Conservation (phyloP, 2,888 invertebrate genomes). For the Ormia ochracea region DNA sequence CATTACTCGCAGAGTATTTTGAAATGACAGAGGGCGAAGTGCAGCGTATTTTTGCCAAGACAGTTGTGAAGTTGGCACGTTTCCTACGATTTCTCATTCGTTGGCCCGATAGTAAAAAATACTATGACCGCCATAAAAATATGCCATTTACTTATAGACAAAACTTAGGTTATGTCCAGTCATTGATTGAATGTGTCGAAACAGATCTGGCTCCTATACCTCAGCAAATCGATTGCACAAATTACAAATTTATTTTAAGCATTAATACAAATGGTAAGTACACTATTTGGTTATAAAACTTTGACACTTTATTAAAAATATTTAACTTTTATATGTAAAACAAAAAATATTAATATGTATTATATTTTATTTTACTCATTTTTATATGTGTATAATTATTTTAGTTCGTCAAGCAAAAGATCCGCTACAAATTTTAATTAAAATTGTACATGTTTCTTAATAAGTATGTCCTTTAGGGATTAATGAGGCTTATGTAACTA, state of each 20-base stretch:
- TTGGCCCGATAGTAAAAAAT: constrained; percentile 75
- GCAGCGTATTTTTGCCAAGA: constrained; percentile 71
- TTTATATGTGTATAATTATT: no score
- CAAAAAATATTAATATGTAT: no score
- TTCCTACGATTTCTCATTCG: constrained; percentile 73
- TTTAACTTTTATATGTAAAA: no score
- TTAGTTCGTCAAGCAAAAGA: no score
- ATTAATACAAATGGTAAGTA: constrained; percentile 72
- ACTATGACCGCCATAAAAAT: constrained; percentile 75
- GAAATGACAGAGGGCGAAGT: constrained; percentile 72
- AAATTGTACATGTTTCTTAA: no score
- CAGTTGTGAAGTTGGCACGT: constrained; percentile 70
- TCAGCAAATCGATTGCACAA: constrained; percentile 71
- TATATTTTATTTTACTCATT: no score
- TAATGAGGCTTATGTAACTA: no score
- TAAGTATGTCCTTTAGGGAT: no score
- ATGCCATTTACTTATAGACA: constrained; percentile 73
- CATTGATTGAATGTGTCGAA: constrained; percentile 75
- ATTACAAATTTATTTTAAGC: constrained; percentile 75
- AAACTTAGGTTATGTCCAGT: constrained; percentile 74
- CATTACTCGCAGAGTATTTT: constrained; percentile 72
- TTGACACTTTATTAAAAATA: neutral
- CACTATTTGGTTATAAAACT: neutral
- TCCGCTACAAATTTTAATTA: no score
- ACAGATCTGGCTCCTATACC: constrained; percentile 71